Base-by-base conservation (phyloP, 2,113 vertebrate genomes). In the Sinocyclocheilus maitianheensis region DNA sequence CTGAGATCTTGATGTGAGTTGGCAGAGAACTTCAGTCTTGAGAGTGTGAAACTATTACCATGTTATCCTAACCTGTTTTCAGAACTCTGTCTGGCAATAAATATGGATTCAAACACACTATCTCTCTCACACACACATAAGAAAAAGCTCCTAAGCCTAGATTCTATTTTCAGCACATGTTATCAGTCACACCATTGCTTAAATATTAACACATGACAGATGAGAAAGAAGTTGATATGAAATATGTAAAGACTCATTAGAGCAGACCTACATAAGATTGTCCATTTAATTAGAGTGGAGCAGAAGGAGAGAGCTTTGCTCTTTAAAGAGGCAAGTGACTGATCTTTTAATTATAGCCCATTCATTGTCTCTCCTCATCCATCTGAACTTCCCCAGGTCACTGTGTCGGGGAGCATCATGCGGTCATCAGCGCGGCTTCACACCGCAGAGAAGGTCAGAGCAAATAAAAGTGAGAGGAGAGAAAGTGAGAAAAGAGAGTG, bases 171-270 rank as follows among this genome's bases (percentile, higher is more conserved):
- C 72, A 83, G 77, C 72, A 63, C 12, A 71, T 58, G 13, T 84
- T 34, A 91, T 89, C 85, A 88, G 85, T 90, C 87, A 85, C 75
- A 30, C 40, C 60, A 71, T 26, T 62, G 67, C 81, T 90, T 77
- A 90, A 91, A 89, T 89, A 90, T 90, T 86, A 86, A 91, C 86
- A 6, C n/a, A 30, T 78, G 77, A 74, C 37, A 87, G 75, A 81
- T 80, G 58, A 75, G 69, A 86, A 89, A 86, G 75, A 88, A 76
- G 75, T 71, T 85, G 75, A 83, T 85, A 86, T 88, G 89, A 91
- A 85, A 89, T 84, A 90, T 91, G 88, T 55, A 82, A 24, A 84
- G 74, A 76, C 80, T 90, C 85, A 90, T 91, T 88, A 91, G 83
- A 22, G 30, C 34, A 71, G 82, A 80, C 84, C 81, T 63, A 81